phyloP scores from a whole-genome alignment of 2,888 invertebrate genomes.

The Drosophila bunnanda region DNA sequence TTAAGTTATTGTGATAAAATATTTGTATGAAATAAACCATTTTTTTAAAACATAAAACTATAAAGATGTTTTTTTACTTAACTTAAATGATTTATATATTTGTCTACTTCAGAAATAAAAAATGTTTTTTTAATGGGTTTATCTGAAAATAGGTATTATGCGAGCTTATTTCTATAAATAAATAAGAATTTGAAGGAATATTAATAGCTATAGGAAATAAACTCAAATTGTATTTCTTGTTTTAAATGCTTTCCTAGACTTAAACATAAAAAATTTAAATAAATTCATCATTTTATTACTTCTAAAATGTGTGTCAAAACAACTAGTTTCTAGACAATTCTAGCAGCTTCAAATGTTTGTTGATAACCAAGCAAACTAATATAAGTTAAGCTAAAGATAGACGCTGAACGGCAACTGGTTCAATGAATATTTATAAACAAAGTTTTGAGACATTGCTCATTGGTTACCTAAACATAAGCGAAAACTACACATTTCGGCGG shows the following conservation, averaged over 20 bases:
- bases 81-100: neutral
- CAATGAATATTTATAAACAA: conserved; percentile 39
- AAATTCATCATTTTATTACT: neutral
- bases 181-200: neutral
- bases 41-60: conserved; percentile 16
- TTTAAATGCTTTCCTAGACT: neutral
- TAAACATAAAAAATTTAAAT: neutral
- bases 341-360: conserved; percentile 30
- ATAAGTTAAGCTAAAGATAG: conserved; percentile 4
- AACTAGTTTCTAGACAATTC: conserved; percentile 22
- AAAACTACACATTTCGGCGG: conserved; percentile 23
- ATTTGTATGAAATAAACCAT: conserved; percentile 61
- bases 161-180: neutral
- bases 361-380: neutral
- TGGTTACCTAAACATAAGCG: conserved; percentile 3
- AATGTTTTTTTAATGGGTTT: neutral
- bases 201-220: no score
- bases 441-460: conserved; percentile 6
- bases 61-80: neutral
- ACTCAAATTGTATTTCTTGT: neutral
- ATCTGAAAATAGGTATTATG: neutral
- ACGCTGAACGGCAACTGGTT: conserved; percentile 18
- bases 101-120: neutral
- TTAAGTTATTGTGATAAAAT: conserved; percentile 76
- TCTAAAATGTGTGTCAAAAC: conserved; percentile 9